Conservation (phyloP, 2,797 vertebrate species). For the Gambelia wislizenii region DNA sequence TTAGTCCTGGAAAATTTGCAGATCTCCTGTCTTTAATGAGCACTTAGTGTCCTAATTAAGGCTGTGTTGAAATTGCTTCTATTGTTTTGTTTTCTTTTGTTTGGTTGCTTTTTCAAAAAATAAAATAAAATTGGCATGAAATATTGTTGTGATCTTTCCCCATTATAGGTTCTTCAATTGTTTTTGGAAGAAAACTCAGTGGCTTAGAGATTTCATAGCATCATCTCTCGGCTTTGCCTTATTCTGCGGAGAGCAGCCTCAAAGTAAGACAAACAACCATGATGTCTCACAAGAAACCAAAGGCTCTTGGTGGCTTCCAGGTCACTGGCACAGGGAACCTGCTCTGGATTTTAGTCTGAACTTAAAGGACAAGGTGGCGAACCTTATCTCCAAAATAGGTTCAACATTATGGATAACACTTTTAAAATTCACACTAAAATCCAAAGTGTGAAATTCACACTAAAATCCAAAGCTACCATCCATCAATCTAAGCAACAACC, state of each 20-base stretch:
- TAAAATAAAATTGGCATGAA: neutral
- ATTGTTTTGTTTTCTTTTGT: constrained; percentile 6
- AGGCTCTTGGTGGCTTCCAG: neutral
- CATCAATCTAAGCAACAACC: too few relatives aligned
- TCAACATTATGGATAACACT: too few relatives aligned
- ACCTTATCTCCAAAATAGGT: too few relatives aligned
- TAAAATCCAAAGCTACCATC: too few relatives aligned
- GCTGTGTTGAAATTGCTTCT: constrained; percentile 6
- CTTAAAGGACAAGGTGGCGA: too few relatives aligned
- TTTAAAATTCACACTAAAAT: too few relatives aligned
- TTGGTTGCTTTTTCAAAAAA: neutral
- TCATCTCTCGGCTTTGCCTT: neutral
- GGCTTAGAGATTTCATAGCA: too few relatives aligned
- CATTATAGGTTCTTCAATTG: neutral
- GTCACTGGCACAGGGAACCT: neutral
- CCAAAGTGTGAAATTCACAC: too few relatives aligned
- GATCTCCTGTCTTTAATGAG: neutral
- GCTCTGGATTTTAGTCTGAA: too few relatives aligned
- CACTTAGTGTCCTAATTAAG: constrained; percentile 20
- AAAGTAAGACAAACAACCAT: neutral
- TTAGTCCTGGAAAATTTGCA: constrained; percentile 7
- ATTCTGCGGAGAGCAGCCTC: neutral
- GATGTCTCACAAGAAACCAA: neutral
- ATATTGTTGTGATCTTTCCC: neutral
- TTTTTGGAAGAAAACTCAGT: neutral